Conservation (phyloP, 2,797 vertebrate species). For the Mionectes olivaceus region DNA sequence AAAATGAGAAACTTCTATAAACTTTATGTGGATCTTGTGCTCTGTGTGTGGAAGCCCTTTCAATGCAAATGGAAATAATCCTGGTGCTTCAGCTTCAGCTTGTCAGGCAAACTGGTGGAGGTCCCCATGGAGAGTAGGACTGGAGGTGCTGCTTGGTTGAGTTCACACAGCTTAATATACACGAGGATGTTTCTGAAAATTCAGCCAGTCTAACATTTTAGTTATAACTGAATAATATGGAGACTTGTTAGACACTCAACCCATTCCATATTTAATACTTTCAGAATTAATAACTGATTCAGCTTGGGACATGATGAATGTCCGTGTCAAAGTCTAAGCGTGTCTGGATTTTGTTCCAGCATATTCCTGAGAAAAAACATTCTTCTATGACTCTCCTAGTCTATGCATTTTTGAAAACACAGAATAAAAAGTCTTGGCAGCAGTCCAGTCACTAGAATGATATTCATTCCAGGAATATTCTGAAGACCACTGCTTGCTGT, state of each 20-base stretch:
- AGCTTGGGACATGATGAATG: slow-evolving; percentile 63
- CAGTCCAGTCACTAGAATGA: slow-evolving; percentile 55
- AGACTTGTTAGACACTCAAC: slow-evolving; percentile 40
- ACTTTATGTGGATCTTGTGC: neutral
- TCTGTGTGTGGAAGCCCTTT: neutral
- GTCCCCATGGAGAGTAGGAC: neutral
- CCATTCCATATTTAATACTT: slow-evolving; percentile 44
- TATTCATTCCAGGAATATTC: slow-evolving; percentile 68
- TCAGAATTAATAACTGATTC: slow-evolving; percentile 68
- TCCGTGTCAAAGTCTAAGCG: slow-evolving; percentile 62
- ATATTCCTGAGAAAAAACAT: slow-evolving; percentile 65
- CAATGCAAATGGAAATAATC: neutral
- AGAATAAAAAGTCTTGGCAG: slow-evolving; percentile 66
- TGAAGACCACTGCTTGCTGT: slow-evolving; percentile 46
- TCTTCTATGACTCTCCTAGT: slow-evolving; percentile 55
- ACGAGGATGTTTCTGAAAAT: neutral
- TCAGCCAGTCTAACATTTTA: slow-evolving; percentile 28
- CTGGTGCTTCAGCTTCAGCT: neutral
- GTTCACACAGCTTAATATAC: slow-evolving; percentile 6
- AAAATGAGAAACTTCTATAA: neutral
- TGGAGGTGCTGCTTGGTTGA: neutral
- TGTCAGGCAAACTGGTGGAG: neutral
- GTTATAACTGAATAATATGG: slow-evolving; percentile 36
- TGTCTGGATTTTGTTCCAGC: slow-evolving; percentile 69
- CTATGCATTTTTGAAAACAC: slow-evolving; percentile 67